Evolutionary conservation across 2,797 vertebrate species (phyloP).

Genomic region (Avahi laniger): DNA sequence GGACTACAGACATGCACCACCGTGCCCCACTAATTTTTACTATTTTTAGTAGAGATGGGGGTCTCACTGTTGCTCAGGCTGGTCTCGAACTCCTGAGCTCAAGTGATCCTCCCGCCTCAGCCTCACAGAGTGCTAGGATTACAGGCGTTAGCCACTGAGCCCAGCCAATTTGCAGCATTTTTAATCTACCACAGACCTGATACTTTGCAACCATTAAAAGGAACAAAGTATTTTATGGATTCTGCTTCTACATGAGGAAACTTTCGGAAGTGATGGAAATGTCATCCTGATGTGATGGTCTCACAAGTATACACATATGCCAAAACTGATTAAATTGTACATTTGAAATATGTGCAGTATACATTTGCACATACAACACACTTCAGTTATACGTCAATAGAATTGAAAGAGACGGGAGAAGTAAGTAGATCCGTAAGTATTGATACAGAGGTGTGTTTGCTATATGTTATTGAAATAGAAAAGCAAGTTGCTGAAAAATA

Average conservation of each 20-base stretch:
- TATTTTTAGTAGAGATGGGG: no score
- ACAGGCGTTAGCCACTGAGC: no score
- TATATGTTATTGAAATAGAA: background rate
- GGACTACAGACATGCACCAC: no score
- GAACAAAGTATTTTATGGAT: background rate
- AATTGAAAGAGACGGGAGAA: background rate
- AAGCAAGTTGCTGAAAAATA: background rate
- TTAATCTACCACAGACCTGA: background rate
- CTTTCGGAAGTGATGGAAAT: background rate
- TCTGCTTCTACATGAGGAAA: background rate
- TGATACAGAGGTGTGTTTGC: background rate
- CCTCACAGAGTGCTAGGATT: no score
- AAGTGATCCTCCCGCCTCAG: no score
- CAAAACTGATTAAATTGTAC: background rate
- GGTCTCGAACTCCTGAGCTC: no score
- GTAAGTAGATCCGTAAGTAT: background rate
- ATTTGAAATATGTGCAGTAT: background rate
- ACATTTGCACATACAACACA: background rate
- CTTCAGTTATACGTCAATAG: background rate
- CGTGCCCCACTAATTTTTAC: no score
- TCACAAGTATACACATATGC: background rate
- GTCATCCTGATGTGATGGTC: background rate
- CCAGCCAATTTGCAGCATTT: background rate
- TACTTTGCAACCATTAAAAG: background rate
- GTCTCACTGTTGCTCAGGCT: no score